These are phyloP conservation scores for Poicephalus meyeri DNA, from an alignment of 2,113 vertebrate genomes.

Conservation along the genomic window DNA sequence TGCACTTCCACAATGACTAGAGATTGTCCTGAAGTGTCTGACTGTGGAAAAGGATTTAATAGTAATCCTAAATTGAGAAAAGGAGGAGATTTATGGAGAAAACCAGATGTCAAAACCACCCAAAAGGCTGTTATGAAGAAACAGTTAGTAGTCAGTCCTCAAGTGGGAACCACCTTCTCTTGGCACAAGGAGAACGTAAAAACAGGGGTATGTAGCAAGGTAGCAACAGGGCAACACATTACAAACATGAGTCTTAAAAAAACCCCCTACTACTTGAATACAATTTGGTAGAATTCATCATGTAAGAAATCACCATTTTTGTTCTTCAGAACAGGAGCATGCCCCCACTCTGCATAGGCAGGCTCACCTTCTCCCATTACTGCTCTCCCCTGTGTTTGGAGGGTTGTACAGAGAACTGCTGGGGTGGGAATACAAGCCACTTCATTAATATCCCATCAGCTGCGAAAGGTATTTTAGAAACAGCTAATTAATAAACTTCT, in stretches of 20 bases:
- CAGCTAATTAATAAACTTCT: neutral
- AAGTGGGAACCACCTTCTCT: neutral
- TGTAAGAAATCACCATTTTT: neutral
- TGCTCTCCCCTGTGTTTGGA: fast-evolving
- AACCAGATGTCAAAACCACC: neutral
- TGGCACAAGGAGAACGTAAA: neutral
- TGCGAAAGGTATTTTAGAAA: neutral
- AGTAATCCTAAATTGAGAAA: neutral
- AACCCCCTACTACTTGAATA: neutral
- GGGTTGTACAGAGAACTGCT: neutral
- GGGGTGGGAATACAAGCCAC: neutral
- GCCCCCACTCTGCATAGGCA: neutral
- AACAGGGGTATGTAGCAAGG: neutral
- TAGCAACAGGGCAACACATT: neutral
- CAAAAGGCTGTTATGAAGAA: neutral
- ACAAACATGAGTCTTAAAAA: neutral
- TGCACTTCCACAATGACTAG: neutral
- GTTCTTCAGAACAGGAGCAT: neutral
- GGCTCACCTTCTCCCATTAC: neutral
- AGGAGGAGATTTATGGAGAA: neutral
- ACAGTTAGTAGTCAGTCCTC: neutral
- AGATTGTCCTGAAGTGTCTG: neutral
- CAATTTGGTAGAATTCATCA: neutral
- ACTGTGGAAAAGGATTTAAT: neutral
- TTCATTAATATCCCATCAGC: neutral